These are phyloP conservation scores for Cerceris ruficornis DNA, from an alignment of 2,888 invertebrate species.

Conservation along the genomic window DNA sequence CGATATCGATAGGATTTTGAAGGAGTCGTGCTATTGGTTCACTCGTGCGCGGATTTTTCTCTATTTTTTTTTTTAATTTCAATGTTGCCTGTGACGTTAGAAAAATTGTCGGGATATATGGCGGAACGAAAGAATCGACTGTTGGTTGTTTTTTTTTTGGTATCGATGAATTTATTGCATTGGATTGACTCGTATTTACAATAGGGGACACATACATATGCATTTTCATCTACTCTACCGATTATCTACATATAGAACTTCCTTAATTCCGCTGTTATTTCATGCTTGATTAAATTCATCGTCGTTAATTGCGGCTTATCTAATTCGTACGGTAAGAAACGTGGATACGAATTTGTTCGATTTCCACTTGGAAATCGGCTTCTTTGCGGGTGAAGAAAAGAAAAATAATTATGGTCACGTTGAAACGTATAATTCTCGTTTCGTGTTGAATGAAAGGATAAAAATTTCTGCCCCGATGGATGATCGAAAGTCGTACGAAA, in stretches of 20 bases:
- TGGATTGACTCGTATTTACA: conserved; percentile 80
- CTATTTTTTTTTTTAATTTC: background rate
- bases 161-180: conserved; percentile 79
- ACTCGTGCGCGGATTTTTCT: background rate
- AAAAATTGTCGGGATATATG: too few relatives aligned
- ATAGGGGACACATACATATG: conserved; percentile 78
- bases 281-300: conserved; percentile 61
- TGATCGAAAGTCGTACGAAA: background rate
- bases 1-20: conserved; percentile 19
- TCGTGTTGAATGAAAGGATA: conserved; percentile 5
- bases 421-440: background rate
- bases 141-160: conserved; percentile 32
- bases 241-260: conserved; percentile 79
- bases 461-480: background rate
- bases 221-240: conserved; percentile 75
- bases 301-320: conserved; percentile 53
- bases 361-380: background rate
- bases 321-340: conserved; percentile 51
- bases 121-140: too few relatives aligned
- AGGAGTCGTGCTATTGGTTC: background rate
- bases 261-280: conserved; percentile 58
- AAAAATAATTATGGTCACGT: background rate
- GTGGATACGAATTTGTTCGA: conserved; percentile 23
- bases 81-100: too few relatives aligned
- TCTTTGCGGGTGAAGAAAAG: background rate